Percentiles rank a stretch among this genome's conserved stretches.
Evolutionary conservation across 2,113 vertebrate genomes (phyloP).

Genomic region (Chionomys nivalis): DNA sequence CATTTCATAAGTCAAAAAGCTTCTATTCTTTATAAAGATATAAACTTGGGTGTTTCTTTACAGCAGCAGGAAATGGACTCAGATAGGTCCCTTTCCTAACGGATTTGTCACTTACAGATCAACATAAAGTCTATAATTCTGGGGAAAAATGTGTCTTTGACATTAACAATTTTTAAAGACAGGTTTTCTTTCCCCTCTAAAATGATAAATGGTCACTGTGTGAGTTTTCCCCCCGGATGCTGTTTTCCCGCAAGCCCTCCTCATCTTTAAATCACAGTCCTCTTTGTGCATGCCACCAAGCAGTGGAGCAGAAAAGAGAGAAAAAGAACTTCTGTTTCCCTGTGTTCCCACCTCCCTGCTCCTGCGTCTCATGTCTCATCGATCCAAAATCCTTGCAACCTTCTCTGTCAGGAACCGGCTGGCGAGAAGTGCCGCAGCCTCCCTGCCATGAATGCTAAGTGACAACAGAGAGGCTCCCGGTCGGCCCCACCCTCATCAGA

Average conservation of each 20-base stretch:
- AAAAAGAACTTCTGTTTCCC: slow-evolving; percentile 14
- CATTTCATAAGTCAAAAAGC: neutral
- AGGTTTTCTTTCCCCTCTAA: slow-evolving; percentile 30
- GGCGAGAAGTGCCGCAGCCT: slow-evolving; percentile 39
- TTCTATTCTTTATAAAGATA: neutral
- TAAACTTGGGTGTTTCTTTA: neutral
- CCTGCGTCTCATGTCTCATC: slow-evolving; percentile 51
- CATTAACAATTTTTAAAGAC: slow-evolving; percentile 9
- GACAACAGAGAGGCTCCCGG: neutral
- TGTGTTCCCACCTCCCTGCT: neutral
- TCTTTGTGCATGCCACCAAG: neutral
- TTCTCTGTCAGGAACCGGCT: slow-evolving; percentile 51
- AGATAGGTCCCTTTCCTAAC: neutral
- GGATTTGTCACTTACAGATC: neutral
- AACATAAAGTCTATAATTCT: neutral
- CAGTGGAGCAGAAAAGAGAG: slow-evolving; percentile 54
- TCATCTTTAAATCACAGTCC: neutral
- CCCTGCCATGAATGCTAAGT: slow-evolving; percentile 51
- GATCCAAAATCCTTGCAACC: slow-evolving; percentile 38
- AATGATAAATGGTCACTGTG: neutral
- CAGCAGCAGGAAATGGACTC: neutral
- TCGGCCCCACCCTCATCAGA: neutral
- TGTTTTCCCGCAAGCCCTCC: neutral
- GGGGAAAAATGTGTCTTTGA: neutral
- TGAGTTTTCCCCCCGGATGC: neutral